Evolutionary conservation across 2,797 vertebrate genomes (phyloP), one percentile per base, ranked within the genome.

Genomic region (Scolopax bukidnonensis): DNA sequence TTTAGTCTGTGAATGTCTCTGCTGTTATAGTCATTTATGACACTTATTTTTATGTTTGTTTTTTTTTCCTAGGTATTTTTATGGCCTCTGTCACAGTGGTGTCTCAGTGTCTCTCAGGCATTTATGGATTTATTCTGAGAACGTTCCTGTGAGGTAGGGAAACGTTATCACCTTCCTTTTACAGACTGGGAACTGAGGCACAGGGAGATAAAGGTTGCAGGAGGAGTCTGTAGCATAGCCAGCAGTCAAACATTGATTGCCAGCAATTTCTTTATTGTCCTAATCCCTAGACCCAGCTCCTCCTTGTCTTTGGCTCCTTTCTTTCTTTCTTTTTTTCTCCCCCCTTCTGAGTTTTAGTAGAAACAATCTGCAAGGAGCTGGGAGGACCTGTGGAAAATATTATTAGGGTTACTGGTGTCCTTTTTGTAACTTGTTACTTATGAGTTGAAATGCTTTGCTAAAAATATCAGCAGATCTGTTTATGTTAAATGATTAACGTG

Each of bases 111-210:
- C 90, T 96, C 88, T 73, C 88, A 85, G 87, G 69, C 93, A 87
- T 96, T 95, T 97, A 97, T 96, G 96, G 96, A 96, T 97, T 96
- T 95, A 95, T 95, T 87, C 95, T 96, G 94, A 95, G 84, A 92
- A 95, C 30, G 63, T 96, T 95, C 90, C 94, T 95, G 94, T 97
- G 95, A 97, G 96, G 96, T 97, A 97, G 38, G 93, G 65, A 81
- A 94, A 85, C 1, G 2, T 43, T 87, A 60, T 67, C 65, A 33
- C 76, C 60, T 95, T 57, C 2, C 0, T 79, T 96, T 94, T 96
- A 94, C 82, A 25, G 82, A 92, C 75, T 84, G 85, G 43, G 61
- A 91, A 63, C 93, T 84, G 50, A 91, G 69, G 65, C 40, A 70
- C 8, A 28, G 76, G 53, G 56, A 89, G 65, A 57, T 70, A 85